These are phyloP conservation scores for Ormyrus thymus DNA, from an alignment of 2,888 invertebrate genomes.

Conservation along the genomic window DNA sequence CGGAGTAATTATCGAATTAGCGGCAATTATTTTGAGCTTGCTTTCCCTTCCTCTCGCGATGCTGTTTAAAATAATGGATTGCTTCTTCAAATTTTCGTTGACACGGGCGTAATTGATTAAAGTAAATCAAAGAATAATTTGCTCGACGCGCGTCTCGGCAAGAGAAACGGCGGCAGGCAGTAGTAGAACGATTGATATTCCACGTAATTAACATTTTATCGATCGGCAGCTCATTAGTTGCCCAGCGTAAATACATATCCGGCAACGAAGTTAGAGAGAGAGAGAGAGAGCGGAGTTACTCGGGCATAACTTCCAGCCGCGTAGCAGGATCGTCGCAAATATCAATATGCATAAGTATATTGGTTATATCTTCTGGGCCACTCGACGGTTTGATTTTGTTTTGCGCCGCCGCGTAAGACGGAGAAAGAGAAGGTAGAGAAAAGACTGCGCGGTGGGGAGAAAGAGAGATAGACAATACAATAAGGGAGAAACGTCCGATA, in stretches of 20 bases:
- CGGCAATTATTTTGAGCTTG: too few species aligned
- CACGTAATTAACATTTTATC: conserved; percentile 41
- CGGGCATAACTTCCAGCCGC: conserved; percentile 13
- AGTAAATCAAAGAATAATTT: too few species aligned
- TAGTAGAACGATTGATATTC: background rate
- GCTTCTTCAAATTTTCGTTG: too few species aligned
- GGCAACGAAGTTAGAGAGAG: conserved; percentile 34
- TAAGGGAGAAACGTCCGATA: conserved; percentile 63
- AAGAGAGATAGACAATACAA: conserved; percentile 57
- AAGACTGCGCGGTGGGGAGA: conserved; percentile 32
- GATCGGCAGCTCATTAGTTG: conserved; percentile 27
- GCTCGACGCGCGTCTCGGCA: too few species aligned
- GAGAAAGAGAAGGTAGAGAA: conserved; percentile 5
- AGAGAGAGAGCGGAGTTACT: background rate
- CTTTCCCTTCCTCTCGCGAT: too few species aligned
- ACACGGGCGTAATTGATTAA: too few species aligned
- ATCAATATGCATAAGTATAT: conserved; percentile 49
- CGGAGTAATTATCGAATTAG: too few species aligned
- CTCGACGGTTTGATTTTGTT: conserved; percentile 49
- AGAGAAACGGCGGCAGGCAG: too few species aligned
- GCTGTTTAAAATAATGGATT: too few species aligned
- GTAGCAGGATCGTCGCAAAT: background rate
- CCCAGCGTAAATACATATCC: conserved; percentile 25
- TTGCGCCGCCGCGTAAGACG: conserved; percentile 13
- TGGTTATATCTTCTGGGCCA: conserved; percentile 29